Conservation (phyloP, 2,888 invertebrate genomes). For the Alloscopus bannaensis region DNA sequence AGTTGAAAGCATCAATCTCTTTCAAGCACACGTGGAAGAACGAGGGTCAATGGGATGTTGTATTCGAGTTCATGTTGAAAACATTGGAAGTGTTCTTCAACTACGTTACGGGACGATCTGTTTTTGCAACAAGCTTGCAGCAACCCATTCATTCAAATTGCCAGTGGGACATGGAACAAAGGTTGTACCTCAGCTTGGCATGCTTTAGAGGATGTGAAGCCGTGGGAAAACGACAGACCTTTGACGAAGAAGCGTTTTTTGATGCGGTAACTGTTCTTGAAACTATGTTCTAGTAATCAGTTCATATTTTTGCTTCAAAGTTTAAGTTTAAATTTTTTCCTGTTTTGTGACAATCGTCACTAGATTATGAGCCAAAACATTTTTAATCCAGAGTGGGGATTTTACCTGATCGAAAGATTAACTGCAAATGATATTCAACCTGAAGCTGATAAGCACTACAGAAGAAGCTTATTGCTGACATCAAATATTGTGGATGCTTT, state of each 20-base stretch:
- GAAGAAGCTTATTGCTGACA: too few relatives aligned
- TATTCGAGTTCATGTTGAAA: neutral
- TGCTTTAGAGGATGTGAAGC: neutral
- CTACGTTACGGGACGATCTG: neutral
- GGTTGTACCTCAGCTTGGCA: neutral
- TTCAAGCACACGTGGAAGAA: neutral
- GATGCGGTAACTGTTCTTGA: conserved; percentile 6
- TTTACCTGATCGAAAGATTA: neutral
- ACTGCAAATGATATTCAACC: neutral
- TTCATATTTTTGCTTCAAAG: too few relatives aligned
- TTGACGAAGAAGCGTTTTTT: conserved; percentile 1
- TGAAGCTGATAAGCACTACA: neutral
- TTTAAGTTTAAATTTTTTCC: neutral
- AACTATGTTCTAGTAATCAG: neutral
- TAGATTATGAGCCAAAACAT: neutral
- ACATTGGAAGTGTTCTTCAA: neutral
- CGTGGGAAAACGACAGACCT: neutral
- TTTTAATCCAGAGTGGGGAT: conserved; percentile 1
- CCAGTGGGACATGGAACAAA: neutral
- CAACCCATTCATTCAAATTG: neutral
- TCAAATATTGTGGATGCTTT: neutral
- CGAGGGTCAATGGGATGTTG: neutral
- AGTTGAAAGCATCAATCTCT: conserved; percentile 1
- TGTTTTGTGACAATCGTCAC: neutral
- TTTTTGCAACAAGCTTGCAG: neutral